These are phyloP conservation scores for Dilophus febrilis DNA, from an alignment of 2,888 invertebrate species.

Conservation along the genomic window DNA sequence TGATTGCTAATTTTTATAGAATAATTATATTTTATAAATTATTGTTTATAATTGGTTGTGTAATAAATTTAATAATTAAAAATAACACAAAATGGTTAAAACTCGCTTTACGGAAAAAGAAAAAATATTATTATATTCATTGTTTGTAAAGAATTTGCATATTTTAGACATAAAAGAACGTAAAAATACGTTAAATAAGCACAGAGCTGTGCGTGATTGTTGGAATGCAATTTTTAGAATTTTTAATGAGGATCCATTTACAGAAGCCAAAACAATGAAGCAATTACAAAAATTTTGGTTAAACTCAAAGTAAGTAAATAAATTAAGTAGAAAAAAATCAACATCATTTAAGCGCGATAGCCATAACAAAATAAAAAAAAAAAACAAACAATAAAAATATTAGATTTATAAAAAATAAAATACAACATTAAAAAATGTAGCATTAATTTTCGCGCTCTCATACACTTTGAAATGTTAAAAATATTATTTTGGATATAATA, in stretches of 20 bases:
- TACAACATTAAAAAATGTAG: no score
- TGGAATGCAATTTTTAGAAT: constrained; percentile 27
- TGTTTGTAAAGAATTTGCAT: constrained; percentile 25
- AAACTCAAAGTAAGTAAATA: constrained; percentile 24
- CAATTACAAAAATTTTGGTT: constrained; percentile 31
- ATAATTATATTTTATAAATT: no score
- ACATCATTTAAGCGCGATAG: no score
- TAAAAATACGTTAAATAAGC: constrained; percentile 20
- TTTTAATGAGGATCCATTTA: constrained; percentile 24
- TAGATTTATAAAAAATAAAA: no score
- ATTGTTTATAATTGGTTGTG: no score
- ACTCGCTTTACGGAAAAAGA: constrained; percentile 26
- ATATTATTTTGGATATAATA: no score
- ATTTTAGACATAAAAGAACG: constrained; percentile 29
- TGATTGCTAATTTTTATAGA: no score
- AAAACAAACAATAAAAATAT: no score
- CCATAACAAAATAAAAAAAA: no score
- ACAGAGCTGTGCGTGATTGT: constrained; percentile 25
- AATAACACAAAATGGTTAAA: neutral
- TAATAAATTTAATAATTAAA: neutral
- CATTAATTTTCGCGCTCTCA: no score
- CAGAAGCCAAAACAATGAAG: constrained; percentile 24
- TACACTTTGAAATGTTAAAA: no score
- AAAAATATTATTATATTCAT: constrained; percentile 23
- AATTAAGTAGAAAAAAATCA: no score